A percentile compares a stretch with the other conserved stretches of the same genome.
Evolutionary conservation across 2,888 invertebrate species (phyloP).

Genomic region (Ophion costatus): DNA sequence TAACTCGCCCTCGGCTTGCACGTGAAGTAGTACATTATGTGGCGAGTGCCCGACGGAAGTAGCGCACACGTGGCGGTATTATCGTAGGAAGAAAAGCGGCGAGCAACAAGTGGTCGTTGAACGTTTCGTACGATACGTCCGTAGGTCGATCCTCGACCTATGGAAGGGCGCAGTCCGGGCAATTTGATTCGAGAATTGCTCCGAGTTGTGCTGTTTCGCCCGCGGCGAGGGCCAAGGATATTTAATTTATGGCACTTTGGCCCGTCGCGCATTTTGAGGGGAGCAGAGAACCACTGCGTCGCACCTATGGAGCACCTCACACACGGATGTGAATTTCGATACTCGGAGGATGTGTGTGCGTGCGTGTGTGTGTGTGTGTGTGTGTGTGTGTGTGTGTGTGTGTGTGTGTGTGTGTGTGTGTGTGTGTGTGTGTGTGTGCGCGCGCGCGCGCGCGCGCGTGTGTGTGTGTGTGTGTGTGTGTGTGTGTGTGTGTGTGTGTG

Average conservation of each 20-base stretch:
- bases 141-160: background rate
- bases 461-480: too few relatives aligned
- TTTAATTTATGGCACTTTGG: conserved; percentile 3
- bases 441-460: too few relatives aligned
- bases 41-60: conserved; percentile 11
- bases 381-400: too few relatives aligned
- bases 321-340: conserved; percentile 51
- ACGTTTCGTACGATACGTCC: background rate
- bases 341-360: conserved; percentile 36
- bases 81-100: conserved; percentile 45
- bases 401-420: too few relatives aligned
- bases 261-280: conserved; percentile 39
- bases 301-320: conserved; percentile 66
- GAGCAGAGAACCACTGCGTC: conserved; percentile 74
- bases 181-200: background rate
- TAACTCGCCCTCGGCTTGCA: conserved; percentile 2
- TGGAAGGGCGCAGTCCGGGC: background rate
- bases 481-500: too few relatives aligned
- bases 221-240: background rate
- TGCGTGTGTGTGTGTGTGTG: too few relatives aligned
- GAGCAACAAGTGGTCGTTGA: conserved; percentile 67
- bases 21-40: conserved; percentile 4
- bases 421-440: too few relatives aligned
- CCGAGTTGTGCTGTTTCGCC: background rate
- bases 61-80: conserved; percentile 52